Conservation (phyloP, 2,113 vertebrate genomes). For the Tragelaphus scriptus region DNA sequence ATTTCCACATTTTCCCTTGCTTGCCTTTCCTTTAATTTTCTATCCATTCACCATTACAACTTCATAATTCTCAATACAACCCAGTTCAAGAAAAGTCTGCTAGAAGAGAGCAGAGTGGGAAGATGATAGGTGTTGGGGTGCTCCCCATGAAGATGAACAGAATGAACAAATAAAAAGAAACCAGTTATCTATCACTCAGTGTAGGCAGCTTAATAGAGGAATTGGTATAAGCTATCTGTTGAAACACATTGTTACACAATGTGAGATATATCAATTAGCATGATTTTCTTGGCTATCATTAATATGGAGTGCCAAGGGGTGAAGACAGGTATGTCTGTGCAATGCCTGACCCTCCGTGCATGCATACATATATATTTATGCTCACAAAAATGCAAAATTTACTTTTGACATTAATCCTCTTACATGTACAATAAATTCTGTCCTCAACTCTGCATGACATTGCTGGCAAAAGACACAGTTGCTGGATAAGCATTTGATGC, state of each 20-base stretch:
- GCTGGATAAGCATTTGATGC: background rate
- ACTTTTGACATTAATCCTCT: background rate
- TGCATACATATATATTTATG: background rate
- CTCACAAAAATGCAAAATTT: background rate
- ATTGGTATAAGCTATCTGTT: background rate
- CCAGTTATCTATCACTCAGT: background rate
- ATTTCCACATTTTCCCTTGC: background rate
- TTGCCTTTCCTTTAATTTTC: background rate
- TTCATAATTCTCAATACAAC: background rate
- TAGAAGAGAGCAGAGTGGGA: background rate
- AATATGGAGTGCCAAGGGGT: background rate
- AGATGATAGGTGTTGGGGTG: too few relatives aligned
- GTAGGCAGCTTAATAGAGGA: background rate
- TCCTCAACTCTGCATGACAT: background rate
- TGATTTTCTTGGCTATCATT: background rate
- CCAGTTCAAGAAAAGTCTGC: background rate
- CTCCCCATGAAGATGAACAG: background rate
- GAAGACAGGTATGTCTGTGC: background rate
- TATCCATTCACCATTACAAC: background rate
- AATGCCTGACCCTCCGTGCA: background rate
- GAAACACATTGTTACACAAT: background rate
- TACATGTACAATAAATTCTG: conserved; percentile 2
- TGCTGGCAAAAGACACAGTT: conserved; percentile 25
- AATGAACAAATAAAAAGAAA: background rate
- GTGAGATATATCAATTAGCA: background rate